Percentiles rank a stretch among this genome's conserved stretches.
These are phyloP conservation scores for Erinaceus europaeus DNA, from an alignment of 2,113 vertebrate species.

Conservation along the genomic window DNA sequence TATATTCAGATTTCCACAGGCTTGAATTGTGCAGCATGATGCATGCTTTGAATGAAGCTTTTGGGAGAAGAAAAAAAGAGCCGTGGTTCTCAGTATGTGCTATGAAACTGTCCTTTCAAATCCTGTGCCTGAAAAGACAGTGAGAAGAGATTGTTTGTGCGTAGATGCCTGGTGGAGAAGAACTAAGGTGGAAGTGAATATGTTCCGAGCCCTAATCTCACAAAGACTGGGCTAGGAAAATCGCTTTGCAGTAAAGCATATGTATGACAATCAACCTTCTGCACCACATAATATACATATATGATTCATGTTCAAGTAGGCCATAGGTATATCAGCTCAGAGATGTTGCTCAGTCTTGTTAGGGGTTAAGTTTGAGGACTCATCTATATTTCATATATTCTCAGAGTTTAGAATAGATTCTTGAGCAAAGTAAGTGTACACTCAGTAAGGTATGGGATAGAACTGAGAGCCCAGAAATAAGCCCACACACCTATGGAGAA, in stretches of 20 bases:
- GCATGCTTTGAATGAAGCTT: background rate
- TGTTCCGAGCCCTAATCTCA: too few species aligned
- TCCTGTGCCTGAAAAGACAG: background rate
- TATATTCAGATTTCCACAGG: background rate
- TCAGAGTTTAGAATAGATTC: background rate
- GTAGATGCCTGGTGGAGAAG: accelerated
- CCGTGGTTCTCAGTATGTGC: background rate
- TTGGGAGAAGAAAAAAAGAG: background rate
- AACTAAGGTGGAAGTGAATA: background rate
- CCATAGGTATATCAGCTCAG: too few species aligned
- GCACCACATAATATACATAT: too few species aligned
- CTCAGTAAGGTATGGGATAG: too few species aligned
- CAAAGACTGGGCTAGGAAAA: too few species aligned
- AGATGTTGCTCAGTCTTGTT: background rate
- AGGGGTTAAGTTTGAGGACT: background rate
- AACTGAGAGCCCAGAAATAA: too few species aligned
- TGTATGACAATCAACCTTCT: too few species aligned
- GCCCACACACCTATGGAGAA: too few species aligned
- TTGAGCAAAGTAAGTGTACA: background rate
- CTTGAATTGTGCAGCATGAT: too few species aligned
- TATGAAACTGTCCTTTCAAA: background rate
- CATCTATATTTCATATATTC: background rate
- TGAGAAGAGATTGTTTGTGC: background rate
- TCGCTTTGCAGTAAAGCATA: too few species aligned
- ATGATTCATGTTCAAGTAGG: too few species aligned